phyloP scores from a whole-genome alignment of 2,113 vertebrate genomes.

The Suricata suricatta region DNA sequence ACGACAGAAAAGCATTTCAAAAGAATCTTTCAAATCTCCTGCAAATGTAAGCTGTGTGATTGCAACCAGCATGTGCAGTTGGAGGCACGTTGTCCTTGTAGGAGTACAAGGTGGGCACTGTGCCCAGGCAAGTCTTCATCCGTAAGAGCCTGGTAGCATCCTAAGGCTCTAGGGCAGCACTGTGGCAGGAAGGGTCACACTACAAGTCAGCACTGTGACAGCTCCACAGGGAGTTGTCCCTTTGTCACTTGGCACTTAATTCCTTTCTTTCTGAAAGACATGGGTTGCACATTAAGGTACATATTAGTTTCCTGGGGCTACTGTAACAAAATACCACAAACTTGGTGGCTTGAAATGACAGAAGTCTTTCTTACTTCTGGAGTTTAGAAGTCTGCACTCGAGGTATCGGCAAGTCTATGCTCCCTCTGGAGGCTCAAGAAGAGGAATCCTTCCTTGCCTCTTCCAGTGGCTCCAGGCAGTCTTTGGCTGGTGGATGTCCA shows the following conservation, averaged over 20 bases:
- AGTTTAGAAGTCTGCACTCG: not conserved
- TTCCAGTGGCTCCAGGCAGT: not conserved
- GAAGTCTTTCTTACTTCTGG: not conserved
- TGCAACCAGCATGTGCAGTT: not conserved
- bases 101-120: not conserved
- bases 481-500: not conserved
- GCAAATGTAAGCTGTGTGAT: not conserved
- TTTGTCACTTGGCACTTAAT: not conserved
- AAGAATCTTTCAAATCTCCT: not conserved
- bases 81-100: not conserved
- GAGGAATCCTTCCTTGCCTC: not conserved
- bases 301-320: not conserved
- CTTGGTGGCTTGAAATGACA: not conserved
- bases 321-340: not conserved
- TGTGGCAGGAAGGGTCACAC: not conserved
- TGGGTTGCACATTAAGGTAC: not conserved
- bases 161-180: not conserved
- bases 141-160: not conserved
- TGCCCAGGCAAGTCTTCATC: not conserved
- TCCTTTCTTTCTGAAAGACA: not conserved
- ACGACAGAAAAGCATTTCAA: not conserved
- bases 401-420: not conserved
- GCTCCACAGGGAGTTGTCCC: not conserved
- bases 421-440: not conserved
- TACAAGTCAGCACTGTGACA: rapidly evolving